Evolutionary conservation across 1,140 invertebrate species (phyloP), one percentile per base, ranked within the genome.

Genomic region (Cydia amplana): DNA sequence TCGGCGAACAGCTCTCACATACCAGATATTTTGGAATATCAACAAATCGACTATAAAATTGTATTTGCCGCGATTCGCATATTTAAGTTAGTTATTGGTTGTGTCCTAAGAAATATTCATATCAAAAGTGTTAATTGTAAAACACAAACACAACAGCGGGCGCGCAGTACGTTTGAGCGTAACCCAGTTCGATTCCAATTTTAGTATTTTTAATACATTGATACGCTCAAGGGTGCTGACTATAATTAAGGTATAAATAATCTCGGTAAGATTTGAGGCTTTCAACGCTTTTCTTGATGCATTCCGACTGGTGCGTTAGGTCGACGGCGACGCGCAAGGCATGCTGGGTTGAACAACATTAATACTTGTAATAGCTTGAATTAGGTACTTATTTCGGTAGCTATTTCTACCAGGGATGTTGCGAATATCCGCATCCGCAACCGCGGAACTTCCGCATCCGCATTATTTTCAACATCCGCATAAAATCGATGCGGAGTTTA

Each of bases 271-370:
- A 85, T 86, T 88, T 82, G 86, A 90, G 82, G 89, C 88, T 90
- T 91, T 85, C 85, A 82, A 88, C 83, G 88, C 86, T 91, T 89
- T 83, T 89, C 82, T 89, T 85, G 80, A 83, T 90, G 87, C 87
- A 91, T 92, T 91, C 89, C 91, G 91, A 85, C 91, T 91, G 91
- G 91, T 91, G 91, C 87, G 88, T 82, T 73, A 55, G 78, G 83
- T 49, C 32, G 20, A 49, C 28, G 18, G 36, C 49, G 14, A 32
- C 51, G 72, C 72, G 43, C 43, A 43, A 36, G 72, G n/a, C n/a
- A 55, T 5, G n/a, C 51, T 55, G 16, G 51, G 16, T 18, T 3
- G 16, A 55, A 18, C n/a, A 55, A 18, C 16, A 7, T 18, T 18
- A 12, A 0, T n/a, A n/a, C n/a, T n/a, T n/a, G n/a, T n/a, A 10